Conservation (phyloP, 2,888 invertebrate genomes). For the Pseudolycoriella hygida region DNA sequence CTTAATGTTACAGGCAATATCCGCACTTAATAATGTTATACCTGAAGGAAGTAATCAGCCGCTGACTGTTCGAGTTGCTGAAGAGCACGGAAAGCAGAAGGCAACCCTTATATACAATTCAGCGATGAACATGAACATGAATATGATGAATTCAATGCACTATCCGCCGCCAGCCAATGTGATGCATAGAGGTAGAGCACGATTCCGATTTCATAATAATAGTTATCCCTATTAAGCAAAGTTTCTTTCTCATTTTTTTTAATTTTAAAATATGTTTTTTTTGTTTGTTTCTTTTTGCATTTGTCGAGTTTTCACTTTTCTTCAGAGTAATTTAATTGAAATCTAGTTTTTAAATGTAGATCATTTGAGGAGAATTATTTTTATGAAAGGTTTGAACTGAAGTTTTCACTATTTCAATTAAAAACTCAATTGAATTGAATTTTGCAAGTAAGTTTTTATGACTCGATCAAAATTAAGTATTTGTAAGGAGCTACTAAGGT, state of each 20-base stretch:
- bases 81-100: slow-evolving; percentile 30
- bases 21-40: slow-evolving; percentile 65
- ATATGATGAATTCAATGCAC: slow-evolving; percentile 7
- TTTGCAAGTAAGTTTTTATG: too few relatives aligned
- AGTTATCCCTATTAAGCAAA: slow-evolving; percentile 24
- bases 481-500: too few relatives aligned
- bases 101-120: slow-evolving; percentile 20
- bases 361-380: too few relatives aligned
- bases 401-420: too few relatives aligned
- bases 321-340: too few relatives aligned
- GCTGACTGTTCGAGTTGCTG: slow-evolving; percentile 46
- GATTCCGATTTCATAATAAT: slow-evolving; percentile 29
- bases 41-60: slow-evolving; percentile 72
- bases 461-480: too few relatives aligned
- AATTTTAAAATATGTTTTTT: background rate
- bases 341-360: too few relatives aligned
- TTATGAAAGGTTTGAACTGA: too few relatives aligned
- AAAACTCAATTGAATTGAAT: too few relatives aligned
- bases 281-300: background rate
- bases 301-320: background rate
- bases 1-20: slow-evolving; percentile 42
- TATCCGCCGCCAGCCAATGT: slow-evolving; percentile 17
- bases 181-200: slow-evolving; percentile 32
- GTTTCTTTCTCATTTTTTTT: slow-evolving; percentile 3
- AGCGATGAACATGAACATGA: slow-evolving; percentile 3